Evolutionary conservation across 2,888 invertebrate species (phyloP).

Genomic region (Chrysolina americana): DNA sequence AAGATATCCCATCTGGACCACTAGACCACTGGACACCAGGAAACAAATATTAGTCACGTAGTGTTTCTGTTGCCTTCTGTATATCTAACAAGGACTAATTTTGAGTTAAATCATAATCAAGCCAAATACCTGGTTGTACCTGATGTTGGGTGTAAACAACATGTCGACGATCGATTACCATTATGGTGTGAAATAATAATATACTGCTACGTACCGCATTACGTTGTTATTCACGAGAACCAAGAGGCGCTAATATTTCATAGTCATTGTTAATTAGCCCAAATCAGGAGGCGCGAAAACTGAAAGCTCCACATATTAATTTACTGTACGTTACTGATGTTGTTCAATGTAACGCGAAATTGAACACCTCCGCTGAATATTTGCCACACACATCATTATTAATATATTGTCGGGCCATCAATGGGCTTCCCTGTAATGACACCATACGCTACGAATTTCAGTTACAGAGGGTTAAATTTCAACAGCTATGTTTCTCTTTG

Average conservation of each 20-base stretch:
- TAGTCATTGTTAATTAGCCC: conserved; percentile 35
- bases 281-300: conserved; percentile 34
- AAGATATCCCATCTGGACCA: no score
- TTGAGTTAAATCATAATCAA: background rate
- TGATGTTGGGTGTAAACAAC: conserved; percentile 31
- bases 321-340: conserved; percentile 32
- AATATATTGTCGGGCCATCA: background rate
- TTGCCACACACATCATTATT: conserved; percentile 7
- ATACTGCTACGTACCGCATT: conserved; percentile 23
- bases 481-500: no score
- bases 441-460: background rate
- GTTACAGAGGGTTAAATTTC: no score
- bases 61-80: background rate
- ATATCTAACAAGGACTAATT: background rate
- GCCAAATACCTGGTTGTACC: background rate
- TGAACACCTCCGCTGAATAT: conserved; percentile 15
- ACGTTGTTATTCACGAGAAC: conserved; percentile 28
- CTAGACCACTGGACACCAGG: no score
- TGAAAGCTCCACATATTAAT: conserved; percentile 38
- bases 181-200: conserved; percentile 33
- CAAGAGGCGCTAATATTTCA: conserved; percentile 34
- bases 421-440: background rate
- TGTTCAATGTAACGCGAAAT: conserved; percentile 30
- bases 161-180: conserved; percentile 32
- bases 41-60: no score